Base-by-base conservation (phyloP, 2,797 vertebrate species). In the Otolemur crassicaudatus region DNA sequence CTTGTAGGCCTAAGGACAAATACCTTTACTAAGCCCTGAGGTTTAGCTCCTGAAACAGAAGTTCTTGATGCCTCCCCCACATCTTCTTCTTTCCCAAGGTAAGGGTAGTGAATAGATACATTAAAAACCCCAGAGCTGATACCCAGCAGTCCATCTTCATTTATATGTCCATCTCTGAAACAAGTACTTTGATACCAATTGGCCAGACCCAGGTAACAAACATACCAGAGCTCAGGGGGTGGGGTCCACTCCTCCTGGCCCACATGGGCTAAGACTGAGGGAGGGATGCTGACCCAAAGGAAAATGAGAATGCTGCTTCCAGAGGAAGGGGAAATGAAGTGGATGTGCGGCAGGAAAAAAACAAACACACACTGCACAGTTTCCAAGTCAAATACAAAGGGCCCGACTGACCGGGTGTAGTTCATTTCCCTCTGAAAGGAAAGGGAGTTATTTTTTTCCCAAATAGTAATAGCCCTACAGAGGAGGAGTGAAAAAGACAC, bases 91-190 rank as follows among this genome's bases (percentile, higher is more conserved):
- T 65, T 11, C 31, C 46, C 73, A 43, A 60, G 22, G 14, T 27
- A 34, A 79, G 43, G 58, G 27, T 19, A 84, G 34, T 6, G 17
- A 1, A 53, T 0, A 56, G 25, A 19, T 14, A 40, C 11, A 25
- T 63, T 25, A n/a, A 80, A 94, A 60, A 14, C 3, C 49, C 61
- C 53, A 86, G 65, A 58, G 31, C 49, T 23, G 58, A 53, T 16
- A 29, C 20, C 53, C n/a, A 67, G 31, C 1, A 3, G 60, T 72
- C 23, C n/a, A 49, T 7, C 40, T 73, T 69, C n/a, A 83, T 40
- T 37, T 63, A 19, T 1, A 4, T n/a, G 23, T 43, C 88, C 40
- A 22, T 79, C n/a, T 96, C 84, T 93, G 34, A 85, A 76, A 72
- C n/a, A 65, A 92, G 73, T 34, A 65, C 10, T 27, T 23, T 10